Evolutionary conservation across 2,888 invertebrate species (phyloP).

Genomic region (Bellardia pandia): DNA sequence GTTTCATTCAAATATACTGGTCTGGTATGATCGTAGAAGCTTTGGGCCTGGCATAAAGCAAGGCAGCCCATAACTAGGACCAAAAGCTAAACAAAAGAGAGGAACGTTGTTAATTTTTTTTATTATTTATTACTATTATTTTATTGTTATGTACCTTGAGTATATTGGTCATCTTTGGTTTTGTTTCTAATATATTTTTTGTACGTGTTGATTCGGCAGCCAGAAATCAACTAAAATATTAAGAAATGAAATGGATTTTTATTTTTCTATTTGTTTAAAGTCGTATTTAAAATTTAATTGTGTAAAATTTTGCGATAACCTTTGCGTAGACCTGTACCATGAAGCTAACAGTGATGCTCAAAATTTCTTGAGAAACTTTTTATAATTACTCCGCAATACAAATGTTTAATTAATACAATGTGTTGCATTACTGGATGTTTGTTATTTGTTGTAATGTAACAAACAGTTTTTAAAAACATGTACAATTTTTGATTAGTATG

Average conservation of each 20-base stretch:
- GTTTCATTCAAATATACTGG: slow-evolving; percentile 63
- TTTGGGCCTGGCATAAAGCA: background rate
- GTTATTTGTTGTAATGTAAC: no score
- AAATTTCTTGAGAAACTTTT: background rate
- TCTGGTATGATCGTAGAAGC: slow-evolving; percentile 8
- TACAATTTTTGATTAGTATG: no score
- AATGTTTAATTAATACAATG: no score
- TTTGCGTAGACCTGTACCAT: slow-evolving; percentile 36
- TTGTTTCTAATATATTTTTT: background rate
- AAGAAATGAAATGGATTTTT: slow-evolving; percentile 14
- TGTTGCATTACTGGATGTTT: no score
- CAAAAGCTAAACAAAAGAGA: slow-evolving; percentile 28
- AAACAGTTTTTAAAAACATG: no score
- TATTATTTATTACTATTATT: background rate
- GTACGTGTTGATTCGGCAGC: background rate
- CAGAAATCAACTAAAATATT: slow-evolving; percentile 2
- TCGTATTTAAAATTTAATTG: background rate
- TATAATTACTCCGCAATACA: background rate
- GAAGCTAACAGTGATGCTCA: background rate
- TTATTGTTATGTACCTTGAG: background rate
- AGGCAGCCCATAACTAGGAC: background rate
- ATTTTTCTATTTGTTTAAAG: slow-evolving; percentile 14
- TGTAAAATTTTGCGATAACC: slow-evolving; percentile 52
- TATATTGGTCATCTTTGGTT: slow-evolving; percentile 6
- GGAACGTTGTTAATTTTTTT: background rate